Percentiles rank a stretch among this genome's conserved stretches.
Evolutionary conservation across 2,113 vertebrate genomes (phyloP).

Genomic region (Sturnira hondurensis): DNA sequence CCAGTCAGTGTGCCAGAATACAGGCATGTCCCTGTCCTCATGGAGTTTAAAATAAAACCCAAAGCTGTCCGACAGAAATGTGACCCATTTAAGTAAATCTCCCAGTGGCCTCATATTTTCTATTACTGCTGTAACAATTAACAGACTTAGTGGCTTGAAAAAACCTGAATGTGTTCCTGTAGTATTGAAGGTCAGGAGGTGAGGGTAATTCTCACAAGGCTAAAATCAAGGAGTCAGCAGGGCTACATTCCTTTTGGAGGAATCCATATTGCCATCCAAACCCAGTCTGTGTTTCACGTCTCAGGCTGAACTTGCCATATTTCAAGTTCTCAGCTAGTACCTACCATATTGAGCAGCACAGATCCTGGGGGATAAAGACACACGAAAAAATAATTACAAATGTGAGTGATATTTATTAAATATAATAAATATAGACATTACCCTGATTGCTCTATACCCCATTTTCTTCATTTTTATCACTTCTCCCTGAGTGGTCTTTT

Average conservation of each 20-base stretch:
- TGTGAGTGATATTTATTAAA: background rate
- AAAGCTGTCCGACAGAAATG: background rate
- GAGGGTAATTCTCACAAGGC: background rate
- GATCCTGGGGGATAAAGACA: background rate
- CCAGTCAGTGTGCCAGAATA: background rate
- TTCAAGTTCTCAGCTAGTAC: background rate
- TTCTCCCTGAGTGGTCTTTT: background rate
- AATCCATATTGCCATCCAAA: background rate
- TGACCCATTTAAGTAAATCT: background rate
- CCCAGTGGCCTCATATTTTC: background rate
- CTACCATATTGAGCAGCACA: background rate
- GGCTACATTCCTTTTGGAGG: background rate
- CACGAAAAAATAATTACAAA: background rate
- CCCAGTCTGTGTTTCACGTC: background rate
- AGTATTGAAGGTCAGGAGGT: background rate
- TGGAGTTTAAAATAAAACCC: background rate
- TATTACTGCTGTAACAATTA: background rate
- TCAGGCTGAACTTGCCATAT: background rate
- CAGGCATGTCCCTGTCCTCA: background rate
- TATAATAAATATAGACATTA: no score
- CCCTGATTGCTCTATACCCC: background rate
- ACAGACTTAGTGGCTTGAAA: background rate
- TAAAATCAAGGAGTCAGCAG: background rate
- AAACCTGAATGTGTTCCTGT: background rate
- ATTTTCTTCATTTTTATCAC: slow-evolving; percentile 6